Base-by-base conservation (phyloP, 2,888 invertebrate species). In the Polia nebulosa region DNA sequence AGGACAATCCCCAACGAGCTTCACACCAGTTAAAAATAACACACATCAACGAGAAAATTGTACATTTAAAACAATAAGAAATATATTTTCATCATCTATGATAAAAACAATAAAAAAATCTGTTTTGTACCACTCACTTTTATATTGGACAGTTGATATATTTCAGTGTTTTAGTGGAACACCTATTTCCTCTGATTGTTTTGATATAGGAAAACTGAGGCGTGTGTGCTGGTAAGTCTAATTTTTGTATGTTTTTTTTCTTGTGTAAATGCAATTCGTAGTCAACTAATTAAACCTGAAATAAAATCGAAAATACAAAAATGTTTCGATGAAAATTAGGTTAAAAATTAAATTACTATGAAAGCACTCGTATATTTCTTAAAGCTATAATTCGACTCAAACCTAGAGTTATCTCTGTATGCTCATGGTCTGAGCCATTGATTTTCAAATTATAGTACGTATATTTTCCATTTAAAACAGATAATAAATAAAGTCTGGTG, bases 11-110 rank as follows among this genome's bases (percentile, higher is more conserved):
- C 41, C 57, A 44, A 55, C 88, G 71, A 86, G 87, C 87, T 90
- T 93, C 92, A 89, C 67, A 59, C 47, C 81, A 87, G 84, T 89
- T 78, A 75, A 85, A 83, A 78, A 83, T 77, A 85, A 86, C 81
- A 87, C 76, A 82, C 76, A 80, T 78, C 81, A 82, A 69, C 57
- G 72, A 49, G 72, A 78, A 80, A 71, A 76, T 56, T 74, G 60
- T 82, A 70, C 73, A 76, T 71, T 73, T 66, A 49, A 41, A 77
- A 71, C 76, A 81, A 79, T 68, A 72, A 61, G 55, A 66, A 81
- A 72, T 78, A 79, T 61, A 65, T 53, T 69, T n/a, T 61, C 58
- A 71, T 80, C 59, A 80, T 64, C 84, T 86, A 84, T 87, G 85
- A 86, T 81, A 86, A 63, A 73, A 80, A 52, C 6, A 52, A 78